A percentile compares a stretch with the other conserved stretches of the same genome.
These are phyloP conservation scores for Lerista edwardsae DNA, from an alignment of 2,797 vertebrate species.

Conservation along the genomic window DNA sequence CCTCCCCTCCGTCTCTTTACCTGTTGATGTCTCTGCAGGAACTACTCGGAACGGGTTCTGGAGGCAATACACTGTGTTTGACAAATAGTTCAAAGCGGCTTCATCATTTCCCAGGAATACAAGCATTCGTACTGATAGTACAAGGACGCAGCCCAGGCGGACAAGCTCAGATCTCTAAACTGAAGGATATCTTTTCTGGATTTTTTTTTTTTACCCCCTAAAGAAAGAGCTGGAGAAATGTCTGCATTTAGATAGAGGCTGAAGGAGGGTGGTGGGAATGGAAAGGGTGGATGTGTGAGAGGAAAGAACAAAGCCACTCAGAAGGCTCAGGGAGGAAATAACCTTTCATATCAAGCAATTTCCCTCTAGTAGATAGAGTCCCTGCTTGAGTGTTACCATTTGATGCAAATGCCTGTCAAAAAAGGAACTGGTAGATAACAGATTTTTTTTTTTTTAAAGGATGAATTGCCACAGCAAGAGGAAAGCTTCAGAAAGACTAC, in stretches of 20 bases:
- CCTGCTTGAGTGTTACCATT: slow-evolving; percentile 65
- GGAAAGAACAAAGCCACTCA: slow-evolving; percentile 72
- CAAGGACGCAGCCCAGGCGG: slow-evolving; percentile 63
- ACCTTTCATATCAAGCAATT: slow-evolving; percentile 76
- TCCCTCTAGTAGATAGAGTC: slow-evolving; percentile 73
- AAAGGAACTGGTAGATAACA: slow-evolving; percentile 69
- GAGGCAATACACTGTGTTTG: slow-evolving; percentile 55
- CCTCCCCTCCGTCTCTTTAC: slow-evolving; percentile 19
- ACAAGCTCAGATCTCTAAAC: slow-evolving; percentile 75
- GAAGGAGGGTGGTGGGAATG: slow-evolving; percentile 51
- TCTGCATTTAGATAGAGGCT: slow-evolving; percentile 64
- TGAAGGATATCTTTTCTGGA: slow-evolving; percentile 63
- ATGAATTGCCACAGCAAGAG: slow-evolving; percentile 78
- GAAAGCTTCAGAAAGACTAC: slow-evolving; percentile 77
- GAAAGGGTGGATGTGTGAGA: slow-evolving; percentile 39
- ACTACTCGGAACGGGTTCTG: slow-evolving; percentile 68
- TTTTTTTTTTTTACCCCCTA: background rate
- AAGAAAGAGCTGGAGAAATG: slow-evolving; percentile 77
- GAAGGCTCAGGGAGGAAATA: slow-evolving; percentile 67
- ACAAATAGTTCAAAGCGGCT: slow-evolving; percentile 73
- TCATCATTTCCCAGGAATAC: slow-evolving; percentile 63
- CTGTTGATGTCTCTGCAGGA: slow-evolving; percentile 38
- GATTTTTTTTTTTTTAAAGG: slow-evolving; percentile 65
- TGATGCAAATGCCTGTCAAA: slow-evolving; percentile 78
- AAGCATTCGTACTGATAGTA: slow-evolving; percentile 58